Percentiles rank a stretch among this genome's conserved stretches.
Conservation (phyloP, 1,140 invertebrate genomes). For the Solen grandis region DNA sequence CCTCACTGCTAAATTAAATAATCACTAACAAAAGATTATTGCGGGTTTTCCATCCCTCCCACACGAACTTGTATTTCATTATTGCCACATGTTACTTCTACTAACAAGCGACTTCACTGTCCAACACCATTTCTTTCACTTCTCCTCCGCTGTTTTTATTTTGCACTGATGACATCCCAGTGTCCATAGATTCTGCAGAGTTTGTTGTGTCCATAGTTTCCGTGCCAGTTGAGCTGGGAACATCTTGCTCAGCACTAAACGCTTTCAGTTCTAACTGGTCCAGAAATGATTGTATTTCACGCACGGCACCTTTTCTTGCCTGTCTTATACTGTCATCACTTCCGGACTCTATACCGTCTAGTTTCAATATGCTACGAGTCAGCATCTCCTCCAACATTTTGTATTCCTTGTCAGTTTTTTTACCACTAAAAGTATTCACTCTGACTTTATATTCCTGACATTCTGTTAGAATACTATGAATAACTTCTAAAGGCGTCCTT, state of each 20-base stretch:
- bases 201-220: background rate
- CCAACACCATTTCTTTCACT: slow-evolving; percentile 63
- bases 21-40: too few relatives aligned
- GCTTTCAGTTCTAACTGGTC: slow-evolving; percentile 87
- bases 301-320: slow-evolving; percentile 92
- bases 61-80: too few relatives aligned
- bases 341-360: slow-evolving; percentile 95
- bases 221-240: background rate
- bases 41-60: too few relatives aligned
- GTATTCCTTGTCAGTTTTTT: slow-evolving; percentile 90
- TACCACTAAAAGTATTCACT: slow-evolving; percentile 89
- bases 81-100: background rate
- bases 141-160: background rate
- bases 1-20: too few relatives aligned
- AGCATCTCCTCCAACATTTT: slow-evolving; percentile 96
- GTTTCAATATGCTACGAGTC: slow-evolving; percentile 92
- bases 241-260: slow-evolving; percentile 8
- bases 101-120: slow-evolving; percentile 61
- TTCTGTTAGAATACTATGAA: slow-evolving; percentile 89
- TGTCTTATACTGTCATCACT: slow-evolving; percentile 93
- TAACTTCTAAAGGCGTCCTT: slow-evolving; percentile 85
- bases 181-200: slow-evolving; percentile 9
- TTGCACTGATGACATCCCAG: background rate
- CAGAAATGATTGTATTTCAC: slow-evolving; percentile 92
- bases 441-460: slow-evolving; percentile 88